Evolutionary conservation across 2,113 vertebrate species (phyloP).

Genomic region (Eudyptes chrysolophus): DNA sequence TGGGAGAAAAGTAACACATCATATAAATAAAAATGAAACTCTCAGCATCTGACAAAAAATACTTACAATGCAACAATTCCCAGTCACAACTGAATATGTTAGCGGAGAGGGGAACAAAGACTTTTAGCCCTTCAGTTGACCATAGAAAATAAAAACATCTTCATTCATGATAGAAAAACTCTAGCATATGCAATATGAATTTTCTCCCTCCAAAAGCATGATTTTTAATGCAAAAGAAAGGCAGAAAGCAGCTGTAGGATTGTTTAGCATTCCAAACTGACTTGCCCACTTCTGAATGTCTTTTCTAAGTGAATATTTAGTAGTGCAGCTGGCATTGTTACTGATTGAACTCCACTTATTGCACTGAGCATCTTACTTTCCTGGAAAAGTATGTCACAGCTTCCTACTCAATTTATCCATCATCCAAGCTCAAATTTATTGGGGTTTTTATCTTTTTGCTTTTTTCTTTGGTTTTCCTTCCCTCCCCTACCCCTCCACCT

Average conservation of each 20-base stretch:
- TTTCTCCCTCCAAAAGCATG: background rate
- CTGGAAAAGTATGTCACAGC: constrained; percentile 27
- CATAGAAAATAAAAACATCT: background rate
- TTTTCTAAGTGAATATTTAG: constrained; percentile 49
- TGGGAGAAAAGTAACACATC: background rate
- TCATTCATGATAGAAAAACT: background rate
- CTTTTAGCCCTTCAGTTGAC: background rate
- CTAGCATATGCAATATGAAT: background rate
- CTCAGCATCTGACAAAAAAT: background rate
- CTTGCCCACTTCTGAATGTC: background rate
- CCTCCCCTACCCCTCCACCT: background rate
- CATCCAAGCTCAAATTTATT: background rate
- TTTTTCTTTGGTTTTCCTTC: background rate
- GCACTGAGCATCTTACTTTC: constrained; percentile 4
- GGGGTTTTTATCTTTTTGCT: fast-evolving
- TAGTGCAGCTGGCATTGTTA: constrained; percentile 49
- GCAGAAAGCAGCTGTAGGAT: background rate
- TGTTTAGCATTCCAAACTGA: constrained; percentile 39
- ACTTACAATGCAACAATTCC: background rate
- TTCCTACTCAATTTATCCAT: constrained; percentile 20
- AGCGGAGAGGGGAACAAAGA: background rate
- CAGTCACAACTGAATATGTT: background rate
- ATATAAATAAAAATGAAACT: background rate
- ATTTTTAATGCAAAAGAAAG: background rate
- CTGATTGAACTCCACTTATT: constrained; percentile 58